A percentile compares a stretch with the other conserved stretches of the same genome.
Evolutionary conservation across 1,140 invertebrate genomes (phyloP).

Genomic region (Choristoneura fumiferana): DNA sequence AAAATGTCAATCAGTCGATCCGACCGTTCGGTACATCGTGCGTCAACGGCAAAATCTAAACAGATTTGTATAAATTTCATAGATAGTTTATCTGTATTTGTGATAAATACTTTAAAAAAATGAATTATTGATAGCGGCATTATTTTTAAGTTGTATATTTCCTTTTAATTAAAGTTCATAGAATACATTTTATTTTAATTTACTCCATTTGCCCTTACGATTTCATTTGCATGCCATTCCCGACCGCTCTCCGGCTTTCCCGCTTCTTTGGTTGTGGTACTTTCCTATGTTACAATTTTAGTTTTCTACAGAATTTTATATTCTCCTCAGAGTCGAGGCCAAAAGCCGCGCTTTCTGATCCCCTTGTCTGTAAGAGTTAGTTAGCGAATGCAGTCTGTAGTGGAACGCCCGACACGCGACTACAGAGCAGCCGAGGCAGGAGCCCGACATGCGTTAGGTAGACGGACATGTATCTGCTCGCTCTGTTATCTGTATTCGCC

Average conservation of each 20-base stretch:
- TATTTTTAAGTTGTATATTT: constrained; percentile 16
- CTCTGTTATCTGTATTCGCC: constrained; percentile 11
- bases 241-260: not conserved
- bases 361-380: not conserved
- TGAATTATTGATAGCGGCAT: constrained; percentile 3
- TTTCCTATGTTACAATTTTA: not conserved
- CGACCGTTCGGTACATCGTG: not conserved
- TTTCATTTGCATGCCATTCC: constrained; percentile 8
- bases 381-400: not conserved
- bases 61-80: constrained; percentile 9
- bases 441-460: too few relatives aligned
- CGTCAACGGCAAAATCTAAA: not conserved
- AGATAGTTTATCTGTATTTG: not conserved
- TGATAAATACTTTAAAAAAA: not conserved
- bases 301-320: too few relatives aligned
- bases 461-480: not conserved
- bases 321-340: not conserved
- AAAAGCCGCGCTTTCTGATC: not conserved
- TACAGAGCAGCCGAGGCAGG: constrained; percentile 9
- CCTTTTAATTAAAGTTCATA: constrained; percentile 13
- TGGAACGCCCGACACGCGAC: not conserved
- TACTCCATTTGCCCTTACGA: not conserved
- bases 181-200: constrained; percentile 15
- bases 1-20: not conserved
- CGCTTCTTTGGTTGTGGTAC: constrained; percentile 13